A percentile compares a stretch with the other conserved stretches of the same genome.
These are phyloP conservation scores for Celastrina argiolus DNA, from an alignment of 2,888 invertebrate species.

Conservation along the genomic window DNA sequence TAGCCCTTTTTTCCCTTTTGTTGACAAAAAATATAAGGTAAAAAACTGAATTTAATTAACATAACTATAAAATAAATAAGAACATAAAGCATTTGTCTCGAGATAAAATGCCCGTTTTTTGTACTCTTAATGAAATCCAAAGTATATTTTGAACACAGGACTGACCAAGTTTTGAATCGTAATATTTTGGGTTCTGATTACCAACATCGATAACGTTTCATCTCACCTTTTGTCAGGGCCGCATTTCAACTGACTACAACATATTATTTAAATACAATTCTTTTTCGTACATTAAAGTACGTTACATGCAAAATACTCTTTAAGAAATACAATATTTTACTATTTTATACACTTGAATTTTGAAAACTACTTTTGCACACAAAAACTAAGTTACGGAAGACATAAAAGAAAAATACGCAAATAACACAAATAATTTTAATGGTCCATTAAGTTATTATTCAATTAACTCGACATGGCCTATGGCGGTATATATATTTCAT, in stretches of 20 bases:
- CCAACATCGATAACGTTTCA: constrained; percentile 69
- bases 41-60: constrained; percentile 12
- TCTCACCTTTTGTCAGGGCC: constrained; percentile 67
- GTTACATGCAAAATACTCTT: background rate
- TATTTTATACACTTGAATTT: background rate
- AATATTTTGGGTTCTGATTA: constrained; percentile 78
- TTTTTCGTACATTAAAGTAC: background rate
- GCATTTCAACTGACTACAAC: constrained; percentile 33
- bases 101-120: constrained; percentile 64
- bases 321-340: background rate
- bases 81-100: constrained; percentile 59
- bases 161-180: constrained; percentile 77
- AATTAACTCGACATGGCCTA: background rate
- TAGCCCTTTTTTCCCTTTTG: background rate
- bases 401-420: background rate
- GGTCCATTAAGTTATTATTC: background rate
- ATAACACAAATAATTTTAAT: background rate
- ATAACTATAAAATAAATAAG: constrained; percentile 47
- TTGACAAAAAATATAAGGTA: background rate
- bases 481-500: constrained; percentile 3
- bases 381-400: background rate
- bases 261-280: background rate
- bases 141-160: constrained; percentile 66
- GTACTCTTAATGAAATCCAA: constrained; percentile 64
- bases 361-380: background rate